Conservation (phyloP, 2,888 invertebrate species). For the Omphaloscelis lunosa region DNA sequence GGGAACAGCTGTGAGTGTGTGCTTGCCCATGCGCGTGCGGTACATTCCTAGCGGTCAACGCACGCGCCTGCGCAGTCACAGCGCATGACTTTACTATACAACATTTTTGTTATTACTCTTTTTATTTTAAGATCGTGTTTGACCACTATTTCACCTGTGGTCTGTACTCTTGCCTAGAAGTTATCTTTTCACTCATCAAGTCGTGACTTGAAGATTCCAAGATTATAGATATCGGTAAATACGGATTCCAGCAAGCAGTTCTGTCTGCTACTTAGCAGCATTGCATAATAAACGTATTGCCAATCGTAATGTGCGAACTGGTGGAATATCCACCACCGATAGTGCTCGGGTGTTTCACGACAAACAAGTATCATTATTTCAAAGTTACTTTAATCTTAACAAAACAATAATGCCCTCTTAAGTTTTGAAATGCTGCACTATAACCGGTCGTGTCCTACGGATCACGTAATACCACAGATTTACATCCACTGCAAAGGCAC, state of each 20-base stretch:
- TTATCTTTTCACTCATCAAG: slow-evolving; percentile 9
- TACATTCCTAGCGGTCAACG: slow-evolving; percentile 87
- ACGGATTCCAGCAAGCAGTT: neutral
- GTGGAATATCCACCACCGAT: slow-evolving; percentile 4
- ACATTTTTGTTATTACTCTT: slow-evolving; percentile 49
- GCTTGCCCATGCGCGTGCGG: slow-evolving; percentile 74
- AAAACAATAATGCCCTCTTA: slow-evolving; percentile 26
- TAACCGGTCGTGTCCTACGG: slow-evolving; percentile 23
- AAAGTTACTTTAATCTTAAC: slow-evolving; percentile 36
- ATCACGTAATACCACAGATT: slow-evolving; percentile 24
- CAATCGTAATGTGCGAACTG: slow-evolving; percentile 11
- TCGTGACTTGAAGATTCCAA: neutral
- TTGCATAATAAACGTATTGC: slow-evolving; percentile 19
- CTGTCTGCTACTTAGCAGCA: neutral
- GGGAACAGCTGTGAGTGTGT: slow-evolving; percentile 73
- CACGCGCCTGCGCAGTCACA: slow-evolving; percentile 70
- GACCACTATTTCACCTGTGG: slow-evolving; percentile 15
- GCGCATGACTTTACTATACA: slow-evolving; percentile 59
- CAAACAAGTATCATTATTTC: slow-evolving; percentile 32
- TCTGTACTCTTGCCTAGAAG: neutral
- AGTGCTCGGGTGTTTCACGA: slow-evolving; percentile 27
- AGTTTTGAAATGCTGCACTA: slow-evolving; percentile 29
- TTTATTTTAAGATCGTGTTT: slow-evolving; percentile 26
- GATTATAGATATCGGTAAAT: neutral
- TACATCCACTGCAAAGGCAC: slow-evolving; percentile 13